Conservation (phyloP, 2,888 invertebrate genomes). For the Glyphotaelius pellucidus region DNA sequence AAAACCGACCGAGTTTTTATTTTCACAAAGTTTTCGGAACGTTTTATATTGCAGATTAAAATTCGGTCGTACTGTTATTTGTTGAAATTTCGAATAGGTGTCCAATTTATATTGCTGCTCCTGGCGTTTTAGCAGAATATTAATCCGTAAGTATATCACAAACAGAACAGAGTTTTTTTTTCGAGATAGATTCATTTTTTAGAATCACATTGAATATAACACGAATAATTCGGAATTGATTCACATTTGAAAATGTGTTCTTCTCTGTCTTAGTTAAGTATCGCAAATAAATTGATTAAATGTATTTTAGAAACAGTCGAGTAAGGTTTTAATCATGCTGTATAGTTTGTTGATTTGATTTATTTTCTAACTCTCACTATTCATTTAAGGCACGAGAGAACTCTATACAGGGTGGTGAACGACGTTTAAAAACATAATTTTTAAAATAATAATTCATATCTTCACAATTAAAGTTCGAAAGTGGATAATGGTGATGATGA, state of each 20-base stretch:
- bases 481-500: not conserved
- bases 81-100: no score
- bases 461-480: not conserved
- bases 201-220: not conserved
- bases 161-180: not conserved
- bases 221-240: not conserved
- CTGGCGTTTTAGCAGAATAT: not conserved
- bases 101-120: no score
- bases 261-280: not conserved
- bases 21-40: no score
- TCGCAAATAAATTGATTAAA: not conserved
- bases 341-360: not conserved
- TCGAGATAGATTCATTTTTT: not conserved
- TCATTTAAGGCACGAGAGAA: not conserved
- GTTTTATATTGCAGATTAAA: no score
- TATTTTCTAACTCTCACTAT: not conserved
- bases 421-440: not conserved
- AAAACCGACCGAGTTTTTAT: no score
- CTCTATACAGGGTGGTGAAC: not conserved
- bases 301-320: not conserved
- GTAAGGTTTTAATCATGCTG: not conserved
- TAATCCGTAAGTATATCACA: not conserved
- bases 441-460: not conserved
- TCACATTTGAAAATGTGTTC: not conserved
- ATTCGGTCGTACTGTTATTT: no score